These are phyloP conservation scores for Lepisosteus oculatus DNA, from an alignment of 2,113 vertebrate species.

Conservation along the genomic window DNA sequence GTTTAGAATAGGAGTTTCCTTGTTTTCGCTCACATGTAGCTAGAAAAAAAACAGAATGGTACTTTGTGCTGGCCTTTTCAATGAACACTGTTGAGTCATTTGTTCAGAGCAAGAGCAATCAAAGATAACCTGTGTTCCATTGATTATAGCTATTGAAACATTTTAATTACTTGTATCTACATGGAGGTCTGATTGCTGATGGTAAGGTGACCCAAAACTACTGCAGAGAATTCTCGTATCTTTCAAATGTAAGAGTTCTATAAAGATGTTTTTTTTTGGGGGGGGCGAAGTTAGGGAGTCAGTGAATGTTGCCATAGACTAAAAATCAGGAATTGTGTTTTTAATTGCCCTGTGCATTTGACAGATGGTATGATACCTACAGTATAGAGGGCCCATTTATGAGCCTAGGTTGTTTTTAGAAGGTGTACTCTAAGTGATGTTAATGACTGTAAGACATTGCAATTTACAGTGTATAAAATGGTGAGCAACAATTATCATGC, in stretches of 20 bases:
- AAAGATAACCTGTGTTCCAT: slow-evolving; percentile 66
- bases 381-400: no score
- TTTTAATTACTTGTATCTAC: slow-evolving; percentile 73
- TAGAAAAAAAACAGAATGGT: slow-evolving; percentile 56
- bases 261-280: neutral
- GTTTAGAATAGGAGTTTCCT: slow-evolving; percentile 61
- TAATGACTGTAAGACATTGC: no score
- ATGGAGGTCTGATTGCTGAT: slow-evolving; percentile 58
- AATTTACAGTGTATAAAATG: no score
- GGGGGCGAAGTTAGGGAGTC: neutral
- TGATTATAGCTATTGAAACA: slow-evolving; percentile 67
- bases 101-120: slow-evolving; percentile 67
- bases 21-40: slow-evolving; percentile 62
- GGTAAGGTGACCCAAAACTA: slow-evolving; percentile 48
- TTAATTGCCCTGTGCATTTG: no score
- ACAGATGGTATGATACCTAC: no score
- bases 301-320: neutral
- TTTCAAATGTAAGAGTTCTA: no score
- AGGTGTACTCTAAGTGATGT: no score
- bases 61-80: slow-evolving; percentile 43
- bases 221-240: neutral
- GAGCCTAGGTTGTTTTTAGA: no score
- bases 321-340: neutral
- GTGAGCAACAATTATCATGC: no score
- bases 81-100: slow-evolving; percentile 62